Base-by-base conservation (phyloP, 2,797 vertebrate species). In the Cyclura pinguis region DNA sequence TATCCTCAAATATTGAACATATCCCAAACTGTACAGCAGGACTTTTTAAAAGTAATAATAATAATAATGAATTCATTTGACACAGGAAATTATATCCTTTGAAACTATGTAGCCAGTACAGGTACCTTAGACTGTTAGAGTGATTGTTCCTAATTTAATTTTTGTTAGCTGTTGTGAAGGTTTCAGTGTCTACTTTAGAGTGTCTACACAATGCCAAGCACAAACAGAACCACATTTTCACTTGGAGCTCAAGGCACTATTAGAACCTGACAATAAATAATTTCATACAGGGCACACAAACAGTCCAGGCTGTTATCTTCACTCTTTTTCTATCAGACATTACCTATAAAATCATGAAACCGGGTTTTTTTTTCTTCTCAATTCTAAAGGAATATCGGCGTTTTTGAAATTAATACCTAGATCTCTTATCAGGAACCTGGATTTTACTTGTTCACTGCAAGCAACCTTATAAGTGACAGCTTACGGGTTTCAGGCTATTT, bases 21-120 rank as follows among this genome's bases (percentile, higher is more conserved):
- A 92, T 72, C 85, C 89, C 83, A 42, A 91, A 93, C 85, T 96
- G 96, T 96, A 96, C 96, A 94, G 96, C 59, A 93, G 96, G 92
- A 95, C 90, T 94, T 91, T 94, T 64, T 10, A 29, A 29, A 29
- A 29, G 8, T 32, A 29, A 69, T 32, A 32, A 69, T 69, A 13
- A 32, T 69, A 4, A 69, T 69, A 4, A 32, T 69, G 2, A 89
- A 94, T 92, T 85, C 82, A 95, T 76, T 87, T 92, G 96, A 98
- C 97, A 97, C 97, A 98, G 98, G 98, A 98, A 96, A 95, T 87
- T 29, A 32, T 95, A 97, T 98, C 98, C 98, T 96, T 97, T 98
- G 98, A 97, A 91, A 92, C 83, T 84, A 89, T 80, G 89, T 95
- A 94, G 91, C 87, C 94, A 77, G 88, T 92, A 89, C 92, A 92